Evolutionary conservation across 2,113 vertebrate genomes (phyloP), one percentile per base, ranked within the genome.

Genomic region (Sinocyclocheilus anshuiensis): DNA sequence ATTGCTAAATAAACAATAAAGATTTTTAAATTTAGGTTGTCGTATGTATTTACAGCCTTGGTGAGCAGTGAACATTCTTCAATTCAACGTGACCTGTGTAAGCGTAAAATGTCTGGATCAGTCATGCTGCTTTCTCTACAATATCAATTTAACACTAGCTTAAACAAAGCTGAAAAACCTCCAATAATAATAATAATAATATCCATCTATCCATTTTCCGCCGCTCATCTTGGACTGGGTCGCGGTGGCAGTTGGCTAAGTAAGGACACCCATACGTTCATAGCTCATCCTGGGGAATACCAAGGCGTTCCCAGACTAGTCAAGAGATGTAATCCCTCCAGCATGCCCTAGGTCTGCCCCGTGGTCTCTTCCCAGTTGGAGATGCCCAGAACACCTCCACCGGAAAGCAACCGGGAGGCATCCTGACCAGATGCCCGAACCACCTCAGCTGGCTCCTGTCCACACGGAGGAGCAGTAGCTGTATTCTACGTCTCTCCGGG

Each of bases 41-140:
- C 0, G 0, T 18, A 6, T 61, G 55, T 42, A 42, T 61, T 59
- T 79, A 24, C 20, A 26, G 53, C 20, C 48, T 18, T 24, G 5
- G 45, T 71, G 26, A 39, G 11, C 53, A 79, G 33, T 20, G 61
- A 55, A 77, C 39, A 39, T 78, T 57, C 16, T 78, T 57, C 10
- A 59, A 26, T 55, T 50, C 10, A 24, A 11, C 22, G 13, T 85
- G 75, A 67, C 74, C 42, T 77, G 24, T n/a, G 53, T 85, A 79
- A 85, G 63, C 33, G 71, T 53, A 4, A 85, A 39, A 57, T 45
- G 63, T 39, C 67, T 11, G 0, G 3, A 36, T 85, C 29, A 18
- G 29, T 57, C 65, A 48, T 26, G 9, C 36, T 12, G 8, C 15
- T 39, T 71, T 79, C 76, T 78, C 53, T 16, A 20, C 6, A 79